Base-by-base conservation (phyloP, 2,797 vertebrate genomes). In the Clarias pachynema region DNA sequence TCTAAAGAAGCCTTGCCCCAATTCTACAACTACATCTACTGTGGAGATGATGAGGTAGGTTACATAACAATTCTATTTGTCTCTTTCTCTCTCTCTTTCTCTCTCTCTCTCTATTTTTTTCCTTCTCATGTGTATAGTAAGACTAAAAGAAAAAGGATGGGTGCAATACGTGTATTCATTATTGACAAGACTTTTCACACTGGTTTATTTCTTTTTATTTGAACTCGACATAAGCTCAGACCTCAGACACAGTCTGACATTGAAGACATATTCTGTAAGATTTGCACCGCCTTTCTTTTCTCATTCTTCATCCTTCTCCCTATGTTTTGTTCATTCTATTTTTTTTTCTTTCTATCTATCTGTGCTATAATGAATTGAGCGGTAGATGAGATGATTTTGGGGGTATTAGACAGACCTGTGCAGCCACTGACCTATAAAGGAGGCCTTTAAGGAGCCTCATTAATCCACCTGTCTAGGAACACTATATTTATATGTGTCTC, bases 1-100 rank as follows among this genome's bases (percentile, higher is more conserved):
- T 95, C 93, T 94, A 94, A 94, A 93, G 93, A 93, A 92, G 91
- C 92, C 93, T 92, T 94, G 93, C 93, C 93, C 93, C 93, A 93
- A 94, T 95, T 95, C 92, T 92, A 93, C 93, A 93, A 92, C 92
- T 94, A 92, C 93, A 92, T 86, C 91, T 92, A 92, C 91, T 90
- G 92, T 92, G 88, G 90, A 90, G 90, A 91, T 92, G 81, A 87
- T 83, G 87, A 89, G 88, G 83, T 40, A 70, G 86, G 85, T 78
- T 86, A 83, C 83, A 84, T 81, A 72, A 83, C 77, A 83, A 84
- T 84, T 80, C 85, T 88, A 37, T 73, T 22, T 70, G 16, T 85
- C 92, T 92, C 90, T 93, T 91, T 94, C 93, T 94, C 2, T 49
- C 26, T 65, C 72, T 34, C 24, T 62, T 31, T 53, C 59, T 65